These are phyloP conservation scores for Halictus ligatus DNA, from an alignment of 2,888 invertebrate genomes.

Conservation along the genomic window DNA sequence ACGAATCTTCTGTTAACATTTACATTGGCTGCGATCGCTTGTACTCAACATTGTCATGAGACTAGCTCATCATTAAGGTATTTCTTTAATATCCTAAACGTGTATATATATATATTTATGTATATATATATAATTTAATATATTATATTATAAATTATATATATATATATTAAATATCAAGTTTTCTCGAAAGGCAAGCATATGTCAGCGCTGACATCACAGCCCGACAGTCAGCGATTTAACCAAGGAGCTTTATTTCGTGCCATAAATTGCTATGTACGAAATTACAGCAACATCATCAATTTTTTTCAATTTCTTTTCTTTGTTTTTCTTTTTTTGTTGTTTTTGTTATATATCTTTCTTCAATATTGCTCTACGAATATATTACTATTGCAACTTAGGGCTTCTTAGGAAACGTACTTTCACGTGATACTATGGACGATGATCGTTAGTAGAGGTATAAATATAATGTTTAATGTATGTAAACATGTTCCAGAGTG, in stretches of 20 bases:
- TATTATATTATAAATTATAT: constrained; percentile 19
- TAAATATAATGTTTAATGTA: constrained; percentile 48
- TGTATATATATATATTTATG: constrained; percentile 48
- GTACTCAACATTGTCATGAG: constrained; percentile 80
- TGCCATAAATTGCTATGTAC: constrained; percentile 63
- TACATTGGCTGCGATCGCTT: constrained; percentile 74
- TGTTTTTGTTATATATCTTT: constrained; percentile 38
- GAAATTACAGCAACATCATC: constrained; percentile 67
- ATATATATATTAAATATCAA: constrained; percentile 65
- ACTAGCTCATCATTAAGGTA: constrained; percentile 77
- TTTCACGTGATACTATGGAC: constrained; percentile 70
- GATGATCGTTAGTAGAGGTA: constrained; percentile 58
- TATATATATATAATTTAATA: constrained; percentile 30
- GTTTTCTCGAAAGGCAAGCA: constrained; percentile 78
- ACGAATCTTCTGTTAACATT: constrained; percentile 60
- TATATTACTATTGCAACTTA: constrained; percentile 71
- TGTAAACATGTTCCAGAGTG: constrained; percentile 40
- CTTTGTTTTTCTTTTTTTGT: constrained; percentile 37
- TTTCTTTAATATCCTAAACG: constrained; percentile 60
- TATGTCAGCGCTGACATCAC: constrained; percentile 61
- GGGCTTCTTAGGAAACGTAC: constrained; percentile 41
- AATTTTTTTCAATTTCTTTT: constrained; percentile 44
- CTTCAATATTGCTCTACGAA: constrained; percentile 62
- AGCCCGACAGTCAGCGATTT: constrained; percentile 52
- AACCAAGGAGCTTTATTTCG: constrained; percentile 61